Base-by-base conservation (phyloP, 2,113 vertebrate species). In the Asarcornis scutulata region DNA sequence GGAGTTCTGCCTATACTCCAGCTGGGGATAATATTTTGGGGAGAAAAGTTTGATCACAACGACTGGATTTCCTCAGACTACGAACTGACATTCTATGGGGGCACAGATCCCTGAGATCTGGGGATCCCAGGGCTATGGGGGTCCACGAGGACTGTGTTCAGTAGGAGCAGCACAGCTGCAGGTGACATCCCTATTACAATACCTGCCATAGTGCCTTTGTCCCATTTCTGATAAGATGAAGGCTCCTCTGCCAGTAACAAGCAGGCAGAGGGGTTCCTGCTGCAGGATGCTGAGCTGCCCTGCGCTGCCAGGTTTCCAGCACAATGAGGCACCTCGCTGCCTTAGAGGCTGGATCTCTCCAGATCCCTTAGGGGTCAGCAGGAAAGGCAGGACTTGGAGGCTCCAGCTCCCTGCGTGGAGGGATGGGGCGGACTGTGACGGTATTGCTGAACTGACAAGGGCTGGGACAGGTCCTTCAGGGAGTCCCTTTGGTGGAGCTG, bases 221-320 rank as follows among this genome's bases (percentile, higher is more conserved):
- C 53, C 17, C 31, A 59, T 36, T 25, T 88, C 36, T 40, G 50
- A 21, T 48, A 14, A 50, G 68, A 10, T 42, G 20, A 11, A 38
- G 52, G 46, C 16, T 85, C 7, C 17, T 58, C 36, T 36, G 38
- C 38, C 38, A 38, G 38, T 38, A 13, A 14, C 9, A 9, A 18
- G 18, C 53, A 36, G 29, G 42, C 5, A 9, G 17, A 13, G 50
- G 6, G 38, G 26, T 2, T 34, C 20, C 38, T 83, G 71, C 71
- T 36, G 27, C 11, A 16, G 72, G 67, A 13, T 36, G 32, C 7
- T 32, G 17, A 59, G 23, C 2, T 67, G 62, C 38, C 13, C 44
- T 31, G 8, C 3, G 1, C 27, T 56, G 11, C 27, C 31, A 1
- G 0, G 8, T 62, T 71, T 50, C 44, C 38, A 79, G 42, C 42